These are phyloP conservation scores for Gerris buenoi DNA, from an alignment of 1,140 invertebrate genomes.

Conservation along the genomic window DNA sequence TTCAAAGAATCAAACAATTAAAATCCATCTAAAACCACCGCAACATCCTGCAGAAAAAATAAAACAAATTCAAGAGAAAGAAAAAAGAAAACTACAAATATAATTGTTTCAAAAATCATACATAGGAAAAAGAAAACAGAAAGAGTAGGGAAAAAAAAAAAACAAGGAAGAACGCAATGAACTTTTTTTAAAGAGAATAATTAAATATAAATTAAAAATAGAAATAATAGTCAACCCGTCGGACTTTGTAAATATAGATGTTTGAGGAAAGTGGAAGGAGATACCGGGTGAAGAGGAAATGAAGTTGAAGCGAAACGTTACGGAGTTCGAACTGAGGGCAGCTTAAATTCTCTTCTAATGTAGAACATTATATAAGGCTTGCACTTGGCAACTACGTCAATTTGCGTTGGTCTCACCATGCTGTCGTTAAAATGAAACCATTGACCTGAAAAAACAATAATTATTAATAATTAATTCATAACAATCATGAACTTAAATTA, in stretches of 20 bases:
- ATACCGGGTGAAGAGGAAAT: not conserved
- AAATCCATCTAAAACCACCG: no score
- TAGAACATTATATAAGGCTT: constrained; percentile 81
- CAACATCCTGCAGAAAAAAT: no score
- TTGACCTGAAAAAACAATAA: constrained; percentile 34
- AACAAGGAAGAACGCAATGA: no score
- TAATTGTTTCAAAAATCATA: no score
- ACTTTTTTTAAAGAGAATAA: no score
- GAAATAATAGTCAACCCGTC: not conserved
- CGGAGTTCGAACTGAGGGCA: constrained; percentile 18
- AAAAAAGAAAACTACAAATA: no score
- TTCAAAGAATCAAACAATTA: no score
- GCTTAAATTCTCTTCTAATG: constrained; percentile 45
- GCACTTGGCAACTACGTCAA: constrained; percentile 52
- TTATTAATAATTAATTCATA: not conserved
- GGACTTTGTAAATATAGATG: not conserved
- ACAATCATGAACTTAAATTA: no score
- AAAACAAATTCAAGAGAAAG: no score
- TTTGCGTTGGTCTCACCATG: constrained; percentile 56
- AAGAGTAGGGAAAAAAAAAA: no score
- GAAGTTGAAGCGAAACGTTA: constrained; percentile 12
- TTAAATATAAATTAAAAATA: no score
- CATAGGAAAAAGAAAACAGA: no score
- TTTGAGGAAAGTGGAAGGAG: not conserved
- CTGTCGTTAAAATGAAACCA: constrained; percentile 84